phyloP scores from a whole-genome alignment of 2,888 invertebrate genomes.

The Eulithis testata region DNA sequence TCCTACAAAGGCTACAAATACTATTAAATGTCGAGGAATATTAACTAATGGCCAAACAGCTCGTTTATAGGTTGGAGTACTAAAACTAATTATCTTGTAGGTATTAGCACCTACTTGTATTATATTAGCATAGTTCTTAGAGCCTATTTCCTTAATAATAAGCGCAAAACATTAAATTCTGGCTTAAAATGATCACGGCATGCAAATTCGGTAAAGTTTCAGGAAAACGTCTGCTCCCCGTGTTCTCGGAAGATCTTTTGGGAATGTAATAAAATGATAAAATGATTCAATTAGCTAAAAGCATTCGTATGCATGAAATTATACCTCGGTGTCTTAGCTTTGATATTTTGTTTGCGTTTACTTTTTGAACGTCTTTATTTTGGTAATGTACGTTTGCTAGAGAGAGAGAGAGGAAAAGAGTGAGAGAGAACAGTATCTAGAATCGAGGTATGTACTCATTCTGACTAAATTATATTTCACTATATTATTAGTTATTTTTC shows the following conservation, averaged over 20 bases:
- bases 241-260: constrained; percentile 18
- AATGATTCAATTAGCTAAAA: constrained; percentile 25
- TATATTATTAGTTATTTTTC: too few species aligned
- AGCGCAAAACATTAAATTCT: constrained; percentile 17
- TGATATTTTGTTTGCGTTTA: constrained; percentile 14
- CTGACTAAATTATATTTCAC: too few species aligned
- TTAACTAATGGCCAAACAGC: too few species aligned
- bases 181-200: constrained; percentile 20
- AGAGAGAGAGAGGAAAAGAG: neutral
- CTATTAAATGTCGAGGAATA: too few species aligned
- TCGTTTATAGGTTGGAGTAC: neutral
- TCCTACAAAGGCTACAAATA: too few species aligned
- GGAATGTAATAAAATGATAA: constrained; percentile 19
- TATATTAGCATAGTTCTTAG: constrained; percentile 5
- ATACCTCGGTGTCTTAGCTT: constrained; percentile 11
- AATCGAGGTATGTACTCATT: too few species aligned
- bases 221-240: constrained; percentile 17
- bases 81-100: neutral
- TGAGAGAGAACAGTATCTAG: neutral
- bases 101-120: neutral
- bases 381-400: neutral
- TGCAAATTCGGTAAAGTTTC: constrained; percentile 24
- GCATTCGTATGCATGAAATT: constrained; percentile 19
- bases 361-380: constrained; percentile 1
- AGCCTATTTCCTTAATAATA: neutral